Percentiles rank a stretch among this genome's conserved stretches.
These are phyloP conservation scores for Phoebastria nigripes DNA, from an alignment of 2,797 vertebrate genomes.

Conservation along the genomic window DNA sequence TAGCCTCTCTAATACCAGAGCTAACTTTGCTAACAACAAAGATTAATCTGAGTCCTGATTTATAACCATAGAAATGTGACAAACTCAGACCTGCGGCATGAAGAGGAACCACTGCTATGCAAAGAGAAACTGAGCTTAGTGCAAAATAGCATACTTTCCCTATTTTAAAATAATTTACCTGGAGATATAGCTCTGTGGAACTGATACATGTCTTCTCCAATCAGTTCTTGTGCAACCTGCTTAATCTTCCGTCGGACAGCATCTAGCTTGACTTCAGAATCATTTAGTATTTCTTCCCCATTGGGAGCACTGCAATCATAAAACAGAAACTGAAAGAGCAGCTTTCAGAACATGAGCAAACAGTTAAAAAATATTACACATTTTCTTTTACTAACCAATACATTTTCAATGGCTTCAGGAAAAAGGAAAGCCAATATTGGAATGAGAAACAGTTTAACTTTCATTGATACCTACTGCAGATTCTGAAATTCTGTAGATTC, in stretches of 20 bases:
- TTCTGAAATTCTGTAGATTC: not conserved
- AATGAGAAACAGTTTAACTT: not conserved
- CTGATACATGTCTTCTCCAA: conserved; percentile 92
- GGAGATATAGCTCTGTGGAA: conserved; percentile 93
- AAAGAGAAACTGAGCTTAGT: not conserved
- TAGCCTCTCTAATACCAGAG: not conserved
- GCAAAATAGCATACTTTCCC: not conserved
- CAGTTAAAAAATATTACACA: not conserved
- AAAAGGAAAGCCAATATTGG: not conserved
- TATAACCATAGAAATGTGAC: not conserved
- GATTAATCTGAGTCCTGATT: not conserved
- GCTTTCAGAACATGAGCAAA: not conserved
- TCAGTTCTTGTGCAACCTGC: conserved; percentile 89
- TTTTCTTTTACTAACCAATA: not conserved
- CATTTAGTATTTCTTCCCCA: conserved; percentile 84
- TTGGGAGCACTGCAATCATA: conserved; percentile 81
- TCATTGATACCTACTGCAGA: not conserved
- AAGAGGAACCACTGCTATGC: not conserved
- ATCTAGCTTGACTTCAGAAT: conserved; percentile 89
- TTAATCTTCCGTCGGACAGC: conserved; percentile 88
- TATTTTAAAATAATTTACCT: conserved; percentile 72
- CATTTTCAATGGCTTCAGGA: not conserved
- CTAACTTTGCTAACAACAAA: not conserved
- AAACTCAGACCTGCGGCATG: not conserved
- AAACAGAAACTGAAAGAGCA: conserved; percentile 12